Base-by-base conservation (phyloP, 64 coral and sea anemone genomes). In the Cladopsammia gracilis region DNA sequence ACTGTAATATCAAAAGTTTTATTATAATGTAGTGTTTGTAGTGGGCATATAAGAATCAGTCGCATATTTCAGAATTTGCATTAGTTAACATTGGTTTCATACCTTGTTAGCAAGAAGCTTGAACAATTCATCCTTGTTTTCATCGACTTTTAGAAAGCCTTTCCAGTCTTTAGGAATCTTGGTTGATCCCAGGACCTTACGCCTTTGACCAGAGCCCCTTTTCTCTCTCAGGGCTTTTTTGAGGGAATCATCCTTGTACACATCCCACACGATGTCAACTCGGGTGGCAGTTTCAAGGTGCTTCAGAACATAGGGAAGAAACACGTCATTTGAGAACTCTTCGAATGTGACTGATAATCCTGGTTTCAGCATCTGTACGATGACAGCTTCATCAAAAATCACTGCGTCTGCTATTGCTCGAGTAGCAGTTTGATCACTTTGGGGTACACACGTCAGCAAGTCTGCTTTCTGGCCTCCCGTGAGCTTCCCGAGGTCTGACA, bases 121-220 rank as follows among this genome's bases (percentile, higher is more conserved):
- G 73, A 95, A 95, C 12, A 95, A 57, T 62, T 95, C 93, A 25
- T 89, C 68, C 52, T 95, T 95, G 70, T 95, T 95, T 20, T 24
- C 57, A 19, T 89, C 79, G 4, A 90, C 93, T 52, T 78, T 89
- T 4, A 95, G 48, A 65, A 84, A 84, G 42, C 80, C 72, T 52
- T 62, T 76, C 87, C 87, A 89, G 56, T 89, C 70, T 62, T 11
- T 19, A 53, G 87, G 87, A 77, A 89, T 89, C 12, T 10, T 57
- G 51, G 87, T 42, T 13, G 19, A 57, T 46, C 71, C n/a, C 18
- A 73, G 34, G 14, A 89, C 87, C 48, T 73, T 60, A 18, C 87
- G 58, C 24, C 87, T 15, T 64, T 26, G 25, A 15, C 87, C 87
- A 76, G 15, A 58, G 46, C 87, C 72, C 60, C 87, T 48, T 62